Percentiles rank a stretch among this genome's conserved stretches.
Conservation (phyloP, 2,888 invertebrate genomes). For the Halictus ligatus region DNA sequence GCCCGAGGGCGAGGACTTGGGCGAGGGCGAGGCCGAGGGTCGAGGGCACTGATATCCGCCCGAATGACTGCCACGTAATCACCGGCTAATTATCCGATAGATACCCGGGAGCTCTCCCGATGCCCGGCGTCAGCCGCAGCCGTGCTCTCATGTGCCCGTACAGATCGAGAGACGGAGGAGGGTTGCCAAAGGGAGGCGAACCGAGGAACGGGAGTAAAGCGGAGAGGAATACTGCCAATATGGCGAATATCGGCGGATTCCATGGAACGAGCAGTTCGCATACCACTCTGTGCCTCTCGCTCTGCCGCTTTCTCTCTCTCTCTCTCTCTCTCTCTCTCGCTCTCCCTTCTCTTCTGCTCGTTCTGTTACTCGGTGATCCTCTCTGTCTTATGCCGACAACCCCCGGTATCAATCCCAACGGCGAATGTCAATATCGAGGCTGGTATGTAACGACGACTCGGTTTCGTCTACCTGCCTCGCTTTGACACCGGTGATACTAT, state of each 20-base stretch:
- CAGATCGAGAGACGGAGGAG: constrained; percentile 50
- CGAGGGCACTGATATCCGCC: constrained; percentile 82
- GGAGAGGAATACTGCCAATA: constrained; percentile 72
- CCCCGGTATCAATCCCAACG: constrained; percentile 63
- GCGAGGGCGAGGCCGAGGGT: constrained; percentile 71
- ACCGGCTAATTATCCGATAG: constrained; percentile 84
- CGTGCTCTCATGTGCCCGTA: constrained; percentile 60
- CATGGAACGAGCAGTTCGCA: constrained; percentile 53
- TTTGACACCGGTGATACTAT: constrained; percentile 24
- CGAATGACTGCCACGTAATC: constrained; percentile 83
- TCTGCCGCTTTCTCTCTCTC: constrained; percentile 11
- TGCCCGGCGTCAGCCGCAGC: constrained; percentile 75
- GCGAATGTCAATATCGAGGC: constrained; percentile 69
- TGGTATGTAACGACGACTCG: constrained; percentile 45
- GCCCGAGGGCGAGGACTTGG: constrained; percentile 64
- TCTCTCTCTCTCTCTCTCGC: constrained; percentile 13
- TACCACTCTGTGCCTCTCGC: constrained; percentile 19
- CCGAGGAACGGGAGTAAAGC: constrained; percentile 61
- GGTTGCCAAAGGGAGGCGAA: constrained; percentile 65
- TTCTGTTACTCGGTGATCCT: background rate
- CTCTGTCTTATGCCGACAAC: constrained; percentile 27
- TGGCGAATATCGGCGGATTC: constrained; percentile 69
- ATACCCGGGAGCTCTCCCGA: constrained; percentile 78
- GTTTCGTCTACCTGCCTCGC: constrained; percentile 14
- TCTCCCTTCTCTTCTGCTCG: background rate